phyloP scores from a whole-genome alignment of 2,888 invertebrate species.

The Thereva nobilitata region DNA sequence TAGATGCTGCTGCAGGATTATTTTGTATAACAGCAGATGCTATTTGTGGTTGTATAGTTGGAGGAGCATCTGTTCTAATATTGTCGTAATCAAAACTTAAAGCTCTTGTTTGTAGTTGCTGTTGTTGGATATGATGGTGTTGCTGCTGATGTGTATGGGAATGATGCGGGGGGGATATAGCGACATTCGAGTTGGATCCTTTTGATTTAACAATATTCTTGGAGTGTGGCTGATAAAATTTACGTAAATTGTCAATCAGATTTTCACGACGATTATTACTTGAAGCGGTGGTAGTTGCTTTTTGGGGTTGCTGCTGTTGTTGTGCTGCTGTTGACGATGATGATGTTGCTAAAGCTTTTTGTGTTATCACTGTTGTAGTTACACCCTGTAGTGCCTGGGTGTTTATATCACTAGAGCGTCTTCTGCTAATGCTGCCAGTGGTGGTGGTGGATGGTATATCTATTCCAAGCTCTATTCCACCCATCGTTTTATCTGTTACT shows the following conservation, averaged over 20 bases:
- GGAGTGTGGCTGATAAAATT: conserved; percentile 52
- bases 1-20: conserved; percentile 1
- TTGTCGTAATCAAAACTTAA: conserved; percentile 6
- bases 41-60: neutral
- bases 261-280: conserved; percentile 35
- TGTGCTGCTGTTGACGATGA: conserved; percentile 42
- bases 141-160: conserved; percentile 37
- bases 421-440: neutral
- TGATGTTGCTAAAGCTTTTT: conserved; percentile 16
- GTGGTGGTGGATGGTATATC: no score
- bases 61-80: conserved; percentile 3
- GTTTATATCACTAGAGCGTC: conserved; percentile 12
- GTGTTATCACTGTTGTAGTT: conserved; percentile 24
- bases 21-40: conserved; percentile 7
- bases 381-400: conserved; percentile 39
- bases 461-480: neutral
- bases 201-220: conserved; percentile 50
- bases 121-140: conserved; percentile 38
- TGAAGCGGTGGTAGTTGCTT: conserved; percentile 3
- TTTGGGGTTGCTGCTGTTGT: conserved; percentile 39
- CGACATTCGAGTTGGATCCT: conserved; percentile 40
- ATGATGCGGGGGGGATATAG: neutral
- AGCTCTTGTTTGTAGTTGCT: conserved; percentile 3
- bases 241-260: conserved; percentile 51
- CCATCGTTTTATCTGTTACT: conserved; percentile 22